phyloP scores from a whole-genome alignment of 2,797 vertebrate genomes.

The Lithobates pipiens region DNA sequence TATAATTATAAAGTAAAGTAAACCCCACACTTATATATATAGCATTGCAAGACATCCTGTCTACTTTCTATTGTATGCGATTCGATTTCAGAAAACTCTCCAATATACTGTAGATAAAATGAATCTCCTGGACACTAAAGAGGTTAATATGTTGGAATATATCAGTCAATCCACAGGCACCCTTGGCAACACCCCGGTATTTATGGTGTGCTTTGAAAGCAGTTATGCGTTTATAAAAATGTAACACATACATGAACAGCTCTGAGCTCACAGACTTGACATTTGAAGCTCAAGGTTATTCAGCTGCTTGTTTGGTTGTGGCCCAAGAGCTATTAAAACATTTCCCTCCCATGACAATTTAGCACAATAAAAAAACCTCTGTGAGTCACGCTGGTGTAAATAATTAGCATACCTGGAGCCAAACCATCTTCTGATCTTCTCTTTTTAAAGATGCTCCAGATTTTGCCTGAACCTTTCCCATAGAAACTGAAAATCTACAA shows the following conservation, averaged over 20 bases:
- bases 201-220: slow-evolving; percentile 56
- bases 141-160: slow-evolving; percentile 49
- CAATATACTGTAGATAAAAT: slow-evolving; percentile 2
- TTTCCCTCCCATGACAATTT: slow-evolving; percentile 55
- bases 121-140: neutral
- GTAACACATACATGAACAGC: slow-evolving; percentile 52
- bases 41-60: slow-evolving; percentile 6
- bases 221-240: slow-evolving; percentile 61
- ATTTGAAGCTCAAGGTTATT: slow-evolving; percentile 65
- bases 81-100: neutral
- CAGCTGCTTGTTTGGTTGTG: slow-evolving; percentile 33
- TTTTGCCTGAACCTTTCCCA: slow-evolving; percentile 11
- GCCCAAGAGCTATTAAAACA: slow-evolving; percentile 58
- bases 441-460: slow-evolving; percentile 9
- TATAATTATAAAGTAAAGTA: too few relatives aligned
- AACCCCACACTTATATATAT: neutral
- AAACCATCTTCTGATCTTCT: neutral
- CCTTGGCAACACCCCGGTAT: slow-evolving; percentile 46
- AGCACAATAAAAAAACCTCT: neutral
- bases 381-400: slow-evolving; percentile 19
- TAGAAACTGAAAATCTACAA: slow-evolving; percentile 9
- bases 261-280: slow-evolving; percentile 53
- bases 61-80: neutral
- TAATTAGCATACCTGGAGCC: slow-evolving; percentile 40
- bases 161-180: slow-evolving; percentile 44